phyloP scores from a whole-genome alignment of 1,140 invertebrate species.

The Euura lappo region DNA sequence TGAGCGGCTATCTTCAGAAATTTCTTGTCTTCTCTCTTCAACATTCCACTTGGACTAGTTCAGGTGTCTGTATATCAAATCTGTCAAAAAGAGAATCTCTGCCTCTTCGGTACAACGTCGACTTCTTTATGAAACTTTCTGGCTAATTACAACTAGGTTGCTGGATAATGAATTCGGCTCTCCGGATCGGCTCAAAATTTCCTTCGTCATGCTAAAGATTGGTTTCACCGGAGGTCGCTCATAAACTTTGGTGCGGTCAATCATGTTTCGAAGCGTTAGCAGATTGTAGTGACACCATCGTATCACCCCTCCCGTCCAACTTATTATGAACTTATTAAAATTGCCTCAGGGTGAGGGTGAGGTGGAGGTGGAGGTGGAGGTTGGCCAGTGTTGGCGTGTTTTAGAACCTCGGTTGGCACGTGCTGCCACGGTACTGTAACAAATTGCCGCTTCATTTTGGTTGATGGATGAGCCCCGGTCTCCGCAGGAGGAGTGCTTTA shows the following conservation, averaged over 20 bases:
- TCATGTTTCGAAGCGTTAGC: background rate
- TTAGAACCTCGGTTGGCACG: background rate
- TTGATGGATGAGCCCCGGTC: slow-evolving; percentile 31
- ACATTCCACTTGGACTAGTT: no score
- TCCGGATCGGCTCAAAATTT: no score
- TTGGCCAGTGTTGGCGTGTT: background rate
- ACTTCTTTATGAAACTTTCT: no score
- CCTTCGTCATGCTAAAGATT: no score
- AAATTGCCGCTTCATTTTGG: slow-evolving; percentile 34
- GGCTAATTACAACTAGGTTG: no score
- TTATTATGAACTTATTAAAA: slow-evolving; percentile 32
- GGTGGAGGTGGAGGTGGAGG: background rate
- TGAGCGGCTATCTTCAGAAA: no score
- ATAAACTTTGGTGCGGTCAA: background rate
- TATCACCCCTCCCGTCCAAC: background rate
- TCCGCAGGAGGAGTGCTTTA: slow-evolving; percentile 36
- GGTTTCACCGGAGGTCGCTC: no score
- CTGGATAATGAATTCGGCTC: no score
- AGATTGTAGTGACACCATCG: background rate
- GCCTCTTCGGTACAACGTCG: no score
- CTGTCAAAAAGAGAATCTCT: no score
- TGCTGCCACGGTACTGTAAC: slow-evolving; percentile 22
- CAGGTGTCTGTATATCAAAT: no score
- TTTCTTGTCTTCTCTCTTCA: no score
- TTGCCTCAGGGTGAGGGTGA: background rate